Evolutionary conservation across 2,888 invertebrate species (phyloP).

Genomic region (Dolomedes plantarius): DNA sequence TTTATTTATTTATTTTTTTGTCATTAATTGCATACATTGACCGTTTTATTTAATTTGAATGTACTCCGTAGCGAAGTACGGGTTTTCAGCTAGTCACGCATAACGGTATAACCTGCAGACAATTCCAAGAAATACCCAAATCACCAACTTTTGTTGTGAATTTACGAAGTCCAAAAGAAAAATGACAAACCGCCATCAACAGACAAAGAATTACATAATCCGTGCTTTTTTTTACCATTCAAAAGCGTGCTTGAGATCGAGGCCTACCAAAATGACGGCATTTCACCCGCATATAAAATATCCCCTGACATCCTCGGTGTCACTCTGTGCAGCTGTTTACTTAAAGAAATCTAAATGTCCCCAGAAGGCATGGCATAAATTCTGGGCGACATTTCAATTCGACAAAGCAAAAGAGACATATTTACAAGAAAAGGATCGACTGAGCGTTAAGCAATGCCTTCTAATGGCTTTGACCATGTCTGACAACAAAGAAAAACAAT

Average conservation of each 20-base stretch:
- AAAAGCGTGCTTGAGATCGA: not conserved
- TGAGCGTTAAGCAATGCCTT: conserved; percentile 52
- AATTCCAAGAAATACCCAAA: no score
- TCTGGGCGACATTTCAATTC: conserved; percentile 47
- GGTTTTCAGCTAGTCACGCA: no score
- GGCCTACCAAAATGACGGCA: not conserved
- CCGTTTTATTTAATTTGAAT: no score
- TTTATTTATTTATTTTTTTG: no score
- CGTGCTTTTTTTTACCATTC: not conserved
- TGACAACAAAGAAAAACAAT: conserved; percentile 40
- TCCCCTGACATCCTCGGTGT: conserved; percentile 15
- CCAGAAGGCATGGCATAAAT: conserved; percentile 17
- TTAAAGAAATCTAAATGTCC: conserved; percentile 38
- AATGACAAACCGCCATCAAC: no score
- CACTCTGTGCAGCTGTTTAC: conserved; percentile 19
- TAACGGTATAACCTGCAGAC: no score
- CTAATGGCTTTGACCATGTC: conserved; percentile 26
- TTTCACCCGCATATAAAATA: conserved; percentile 8
- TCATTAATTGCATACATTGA: no score
- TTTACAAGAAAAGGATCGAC: conserved; percentile 43
- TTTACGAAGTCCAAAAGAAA: no score
- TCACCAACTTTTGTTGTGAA: no score
- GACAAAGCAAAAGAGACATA: conserved; percentile 44
- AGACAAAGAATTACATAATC: not conserved
- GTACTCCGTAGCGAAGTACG: no score